A percentile compares a stretch with the other conserved stretches of the same genome.
Evolutionary conservation across 2,113 vertebrate genomes (phyloP).

Genomic region (Oncorhynchus gorbuscha): DNA sequence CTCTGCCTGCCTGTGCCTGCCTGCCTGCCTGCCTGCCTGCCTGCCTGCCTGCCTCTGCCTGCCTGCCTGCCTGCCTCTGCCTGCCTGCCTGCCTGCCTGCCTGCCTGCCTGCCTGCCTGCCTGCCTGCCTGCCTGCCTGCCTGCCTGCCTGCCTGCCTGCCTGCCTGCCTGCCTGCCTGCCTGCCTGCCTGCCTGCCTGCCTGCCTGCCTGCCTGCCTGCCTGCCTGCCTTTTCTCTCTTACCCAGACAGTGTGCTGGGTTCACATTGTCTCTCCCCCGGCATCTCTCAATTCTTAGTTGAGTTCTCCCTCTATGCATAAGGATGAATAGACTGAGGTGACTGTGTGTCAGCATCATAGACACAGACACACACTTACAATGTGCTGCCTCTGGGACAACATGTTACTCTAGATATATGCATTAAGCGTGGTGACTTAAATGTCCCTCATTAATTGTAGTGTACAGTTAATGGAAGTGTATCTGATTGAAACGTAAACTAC

Average conservation of each 20-base stretch:
- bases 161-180: too few species aligned
- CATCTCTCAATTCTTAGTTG: background rate
- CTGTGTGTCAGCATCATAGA: background rate
- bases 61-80: accelerated
- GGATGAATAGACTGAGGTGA: background rate
- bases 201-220: background rate
- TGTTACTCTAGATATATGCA: background rate
- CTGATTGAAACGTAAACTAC: background rate
- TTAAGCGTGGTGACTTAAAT: background rate
- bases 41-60: background rate
- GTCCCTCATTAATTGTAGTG: background rate
- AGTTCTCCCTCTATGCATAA: background rate
- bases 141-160: too few species aligned
- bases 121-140: too few species aligned
- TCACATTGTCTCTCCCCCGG: background rate
- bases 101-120: too few species aligned
- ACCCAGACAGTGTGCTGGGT: background rate
- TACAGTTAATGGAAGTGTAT: background rate
- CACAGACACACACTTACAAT: background rate
- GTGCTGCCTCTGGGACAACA: background rate
- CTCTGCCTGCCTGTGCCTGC: too few species aligned
- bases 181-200: too few species aligned
- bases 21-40: too few species aligned
- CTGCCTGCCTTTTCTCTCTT: slow-evolving; percentile 3
- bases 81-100: too few species aligned